Conservation (phyloP, 2,113 vertebrate genomes). For the Atlantisia rogersi region DNA sequence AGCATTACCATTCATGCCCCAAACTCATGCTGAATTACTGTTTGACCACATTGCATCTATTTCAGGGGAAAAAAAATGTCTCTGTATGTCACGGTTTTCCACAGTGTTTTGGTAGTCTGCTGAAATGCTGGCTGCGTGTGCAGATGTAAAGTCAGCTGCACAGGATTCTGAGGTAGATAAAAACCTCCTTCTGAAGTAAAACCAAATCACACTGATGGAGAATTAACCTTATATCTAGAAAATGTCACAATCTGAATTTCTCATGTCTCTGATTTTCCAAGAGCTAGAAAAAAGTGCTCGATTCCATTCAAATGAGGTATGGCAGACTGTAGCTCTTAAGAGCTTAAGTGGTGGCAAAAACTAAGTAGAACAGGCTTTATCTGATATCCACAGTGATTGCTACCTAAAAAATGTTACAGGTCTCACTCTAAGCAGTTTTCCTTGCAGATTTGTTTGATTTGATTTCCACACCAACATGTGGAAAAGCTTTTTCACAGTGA, state of each 20-base stretch:
- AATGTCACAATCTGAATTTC: neutral
- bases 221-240: neutral
- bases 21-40: neutral
- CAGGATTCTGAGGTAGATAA: neutral
- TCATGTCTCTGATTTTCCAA: neutral
- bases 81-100: neutral
- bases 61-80: neutral
- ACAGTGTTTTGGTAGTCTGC: neutral
- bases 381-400: neutral
- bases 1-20: neutral
- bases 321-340: neutral
- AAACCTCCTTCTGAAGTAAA: neutral
- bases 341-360: neutral
- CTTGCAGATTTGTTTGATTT: neutral
- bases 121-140: neutral
- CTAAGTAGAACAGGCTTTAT: neutral
- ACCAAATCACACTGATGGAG: neutral
- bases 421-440: neutral
- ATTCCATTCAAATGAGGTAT: neutral
- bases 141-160: neutral
- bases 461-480: no score
- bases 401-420: neutral
- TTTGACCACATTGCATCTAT: neutral
- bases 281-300: neutral
- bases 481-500: no score